A percentile compares a stretch with the other conserved stretches of the same genome.
These are phyloP conservation scores for Patagioenas fasciata DNA, from an alignment of 2,113 vertebrate species.

Conservation along the genomic window DNA sequence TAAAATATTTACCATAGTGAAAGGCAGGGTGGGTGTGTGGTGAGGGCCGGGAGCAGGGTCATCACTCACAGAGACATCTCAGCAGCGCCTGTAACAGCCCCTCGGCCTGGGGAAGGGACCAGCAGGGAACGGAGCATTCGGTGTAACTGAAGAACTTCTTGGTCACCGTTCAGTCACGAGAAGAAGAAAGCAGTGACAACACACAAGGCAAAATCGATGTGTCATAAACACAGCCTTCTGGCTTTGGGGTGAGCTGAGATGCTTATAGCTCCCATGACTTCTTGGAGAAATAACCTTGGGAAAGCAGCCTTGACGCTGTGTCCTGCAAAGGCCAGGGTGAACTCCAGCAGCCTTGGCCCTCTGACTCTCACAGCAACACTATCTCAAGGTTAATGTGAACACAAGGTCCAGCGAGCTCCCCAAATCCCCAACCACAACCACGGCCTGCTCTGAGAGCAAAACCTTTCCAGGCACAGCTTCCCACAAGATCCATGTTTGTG, in stretches of 20 bases:
- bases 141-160: background rate
- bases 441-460: background rate
- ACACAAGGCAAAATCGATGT: background rate
- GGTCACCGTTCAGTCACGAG: background rate
- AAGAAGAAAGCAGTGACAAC: background rate
- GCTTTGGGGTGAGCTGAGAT: background rate
- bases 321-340: background rate
- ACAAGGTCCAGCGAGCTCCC: background rate
- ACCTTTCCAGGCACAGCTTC: background rate
- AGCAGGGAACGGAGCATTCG: background rate
- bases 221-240: background rate
- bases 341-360: background rate
- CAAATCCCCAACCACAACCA: background rate
- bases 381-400: background rate
- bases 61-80: conserved; percentile 18
- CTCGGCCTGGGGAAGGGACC: background rate
- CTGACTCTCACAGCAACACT: background rate
- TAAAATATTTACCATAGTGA: conserved; percentile 78
- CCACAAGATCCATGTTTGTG: background rate
- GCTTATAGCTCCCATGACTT: background rate
- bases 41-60: background rate
- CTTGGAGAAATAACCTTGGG: background rate
- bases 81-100: background rate
- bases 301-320: background rate
- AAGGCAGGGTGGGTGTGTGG: background rate